phyloP scores from a whole-genome alignment of 2,888 invertebrate species.

The Meteorus cinctellus region DNA sequence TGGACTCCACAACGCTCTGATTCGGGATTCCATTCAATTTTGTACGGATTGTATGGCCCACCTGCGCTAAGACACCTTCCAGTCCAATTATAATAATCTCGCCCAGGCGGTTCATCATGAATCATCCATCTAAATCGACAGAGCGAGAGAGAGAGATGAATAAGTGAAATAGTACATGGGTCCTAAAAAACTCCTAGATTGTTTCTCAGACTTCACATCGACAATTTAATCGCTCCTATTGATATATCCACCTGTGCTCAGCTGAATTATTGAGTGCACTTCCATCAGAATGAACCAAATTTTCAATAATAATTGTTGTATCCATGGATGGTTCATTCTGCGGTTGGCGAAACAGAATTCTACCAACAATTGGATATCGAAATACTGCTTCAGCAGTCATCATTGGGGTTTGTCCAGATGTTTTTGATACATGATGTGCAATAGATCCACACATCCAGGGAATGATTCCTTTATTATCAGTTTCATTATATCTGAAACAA shows the following conservation, averaged over 20 bases:
- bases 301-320: slow-evolving; percentile 88
- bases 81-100: slow-evolving; percentile 94
- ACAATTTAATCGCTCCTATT: slow-evolving; percentile 39
- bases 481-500: slow-evolving; percentile 74
- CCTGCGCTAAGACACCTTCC: slow-evolving; percentile 88
- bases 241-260: slow-evolving; percentile 75
- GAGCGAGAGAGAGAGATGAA: slow-evolving; percentile 26
- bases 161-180: background rate
- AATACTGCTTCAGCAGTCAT: slow-evolving; percentile 87
- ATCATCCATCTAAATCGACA: slow-evolving; percentile 83
- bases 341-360: slow-evolving; percentile 87
- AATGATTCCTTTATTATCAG: slow-evolving; percentile 71
- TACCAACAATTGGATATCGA: slow-evolving; percentile 91
- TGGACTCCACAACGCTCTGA: slow-evolving; percentile 78
- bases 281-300: slow-evolving; percentile 91
- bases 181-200: background rate
- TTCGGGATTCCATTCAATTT: slow-evolving; percentile 78
- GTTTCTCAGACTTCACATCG: background rate
- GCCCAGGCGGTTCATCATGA: slow-evolving; percentile 85
- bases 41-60: slow-evolving; percentile 84
- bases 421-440: slow-evolving; percentile 78
- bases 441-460: slow-evolving; percentile 82
- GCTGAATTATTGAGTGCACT: slow-evolving; percentile 83
- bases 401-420: slow-evolving; percentile 82
- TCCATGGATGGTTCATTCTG: slow-evolving; percentile 87